A percentile compares a stretch with the other conserved stretches of the same genome.
phyloP scores from a whole-genome alignment of 23 tunicate species.

The Ciona savignyi region DNA sequence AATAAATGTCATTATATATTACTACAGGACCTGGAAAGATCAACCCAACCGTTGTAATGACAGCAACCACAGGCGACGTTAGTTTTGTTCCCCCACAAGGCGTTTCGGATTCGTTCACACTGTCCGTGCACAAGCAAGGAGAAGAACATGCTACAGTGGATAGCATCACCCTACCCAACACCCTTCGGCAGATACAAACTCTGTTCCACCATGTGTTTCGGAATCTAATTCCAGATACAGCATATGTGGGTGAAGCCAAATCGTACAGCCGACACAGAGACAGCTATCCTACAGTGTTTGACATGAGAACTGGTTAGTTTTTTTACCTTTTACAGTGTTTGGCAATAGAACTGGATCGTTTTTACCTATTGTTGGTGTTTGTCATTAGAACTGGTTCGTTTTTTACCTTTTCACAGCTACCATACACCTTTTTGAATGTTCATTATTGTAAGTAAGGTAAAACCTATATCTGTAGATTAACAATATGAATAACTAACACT shows the following conservation, averaged over 20 bases:
- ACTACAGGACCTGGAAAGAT: constrained; percentile 34
- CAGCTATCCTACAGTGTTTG: constrained; percentile 6
- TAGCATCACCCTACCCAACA: background rate
- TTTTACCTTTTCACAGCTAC: no score
- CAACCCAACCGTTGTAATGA: constrained; percentile 16
- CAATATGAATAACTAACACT: no score
- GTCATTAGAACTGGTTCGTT: no score
- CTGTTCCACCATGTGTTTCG: constrained; percentile 11
- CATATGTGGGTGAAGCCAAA: constrained; percentile 10
- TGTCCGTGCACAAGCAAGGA: constrained; percentile 1
- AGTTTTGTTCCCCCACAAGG: constrained; percentile 28
- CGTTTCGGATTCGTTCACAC: constrained; percentile 23
- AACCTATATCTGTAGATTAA: no score
- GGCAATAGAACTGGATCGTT: no score
- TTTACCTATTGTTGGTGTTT: no score
- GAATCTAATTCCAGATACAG: constrained; percentile 28
- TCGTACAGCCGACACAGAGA: constrained; percentile 13
- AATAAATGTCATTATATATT: background rate
- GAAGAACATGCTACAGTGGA: background rate
- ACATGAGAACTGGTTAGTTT: constrained; percentile 15
- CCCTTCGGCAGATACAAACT: background rate
- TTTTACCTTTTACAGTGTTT: no score
- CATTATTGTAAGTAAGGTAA: no score
- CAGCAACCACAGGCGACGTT: constrained; percentile 23
- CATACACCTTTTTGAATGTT: no score